Percentiles rank a stretch among this genome's conserved stretches.
These are phyloP conservation scores for Laupala kohalensis DNA, from an alignment of 1,140 invertebrate genomes.

Conservation along the genomic window DNA sequence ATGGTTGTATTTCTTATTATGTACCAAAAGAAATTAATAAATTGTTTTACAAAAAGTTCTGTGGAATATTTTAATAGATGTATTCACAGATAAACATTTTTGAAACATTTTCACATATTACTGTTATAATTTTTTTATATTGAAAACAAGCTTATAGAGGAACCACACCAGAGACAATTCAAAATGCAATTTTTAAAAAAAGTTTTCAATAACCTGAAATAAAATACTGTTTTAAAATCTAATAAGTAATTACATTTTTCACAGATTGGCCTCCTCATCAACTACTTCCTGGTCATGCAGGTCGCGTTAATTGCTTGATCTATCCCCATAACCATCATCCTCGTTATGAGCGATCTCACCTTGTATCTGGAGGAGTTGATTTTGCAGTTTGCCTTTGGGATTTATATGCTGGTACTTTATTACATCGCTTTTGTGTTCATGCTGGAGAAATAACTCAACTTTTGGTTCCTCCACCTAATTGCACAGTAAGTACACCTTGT, in stretches of 20 bases:
- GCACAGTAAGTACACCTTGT: conserved; percentile 76
- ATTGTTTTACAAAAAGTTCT: too few species aligned
- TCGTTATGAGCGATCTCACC: conserved; percentile 83
- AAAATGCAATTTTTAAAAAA: too few species aligned
- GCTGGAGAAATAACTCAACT: conserved; percentile 84
- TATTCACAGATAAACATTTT: too few species aligned
- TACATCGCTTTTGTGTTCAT: conserved; percentile 95
- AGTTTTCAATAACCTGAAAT: too few species aligned
- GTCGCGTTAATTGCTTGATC: conserved; percentile 85
- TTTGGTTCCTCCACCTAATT: conserved; percentile 81
- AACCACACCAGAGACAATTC: too few species aligned
- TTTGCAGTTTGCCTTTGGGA: conserved; percentile 98
- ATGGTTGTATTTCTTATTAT: too few species aligned
- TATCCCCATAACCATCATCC: conserved; percentile 86
- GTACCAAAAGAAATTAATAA: too few species aligned
- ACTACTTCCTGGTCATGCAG: conserved; percentile 78
- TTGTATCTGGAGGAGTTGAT: conserved; percentile 93
- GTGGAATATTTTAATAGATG: too few species aligned
- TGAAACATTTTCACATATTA: too few species aligned
- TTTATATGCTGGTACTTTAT: conserved; percentile 71
- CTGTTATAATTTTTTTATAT: too few species aligned
- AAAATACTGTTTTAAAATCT: too few species aligned
- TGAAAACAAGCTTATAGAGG: too few species aligned
- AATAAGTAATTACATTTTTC: conserved; percentile 22
- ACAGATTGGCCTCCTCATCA: conserved; percentile 83